Percentiles rank a stretch among this genome's conserved stretches.
phyloP scores from a whole-genome alignment of 2,797 vertebrate species.

The Micropoecilia bifurca region DNA sequence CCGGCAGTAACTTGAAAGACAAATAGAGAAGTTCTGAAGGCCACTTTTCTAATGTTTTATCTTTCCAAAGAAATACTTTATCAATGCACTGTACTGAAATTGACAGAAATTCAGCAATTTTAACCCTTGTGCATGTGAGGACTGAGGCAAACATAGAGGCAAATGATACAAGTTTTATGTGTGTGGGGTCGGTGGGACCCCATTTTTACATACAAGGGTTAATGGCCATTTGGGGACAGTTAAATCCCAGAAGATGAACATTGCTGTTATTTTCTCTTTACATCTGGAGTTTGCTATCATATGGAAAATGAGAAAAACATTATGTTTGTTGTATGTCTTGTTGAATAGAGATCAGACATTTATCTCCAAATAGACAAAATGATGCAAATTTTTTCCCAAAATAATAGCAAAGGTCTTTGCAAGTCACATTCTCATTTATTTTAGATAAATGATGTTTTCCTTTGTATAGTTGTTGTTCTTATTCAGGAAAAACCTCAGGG shows the following conservation, averaged over 20 bases:
- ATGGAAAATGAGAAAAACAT: not conserved
- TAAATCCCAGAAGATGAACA: not conserved
- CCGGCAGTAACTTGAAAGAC: not conserved
- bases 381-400: not conserved
- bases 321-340: not conserved
- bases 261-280: not conserved
- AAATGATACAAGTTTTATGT: too few relatives aligned
- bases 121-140: too few relatives aligned
- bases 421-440: not conserved
- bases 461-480: not conserved
- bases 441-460: not conserved
- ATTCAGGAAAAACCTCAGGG: not conserved
- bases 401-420: not conserved
- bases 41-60: conserved; percentile 2
- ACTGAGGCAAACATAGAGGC: too few relatives aligned
- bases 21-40: not conserved
- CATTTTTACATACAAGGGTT: too few relatives aligned
- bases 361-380: not conserved
- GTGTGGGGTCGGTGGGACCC: too few relatives aligned
- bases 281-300: not conserved
- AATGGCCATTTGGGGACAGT: not conserved
- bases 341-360: not conserved
- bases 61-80: not conserved
- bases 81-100: not conserved
- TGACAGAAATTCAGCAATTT: not conserved